Conservation (phyloP, 2,888 invertebrate genomes). For the Platynereis dumerilii region DNA sequence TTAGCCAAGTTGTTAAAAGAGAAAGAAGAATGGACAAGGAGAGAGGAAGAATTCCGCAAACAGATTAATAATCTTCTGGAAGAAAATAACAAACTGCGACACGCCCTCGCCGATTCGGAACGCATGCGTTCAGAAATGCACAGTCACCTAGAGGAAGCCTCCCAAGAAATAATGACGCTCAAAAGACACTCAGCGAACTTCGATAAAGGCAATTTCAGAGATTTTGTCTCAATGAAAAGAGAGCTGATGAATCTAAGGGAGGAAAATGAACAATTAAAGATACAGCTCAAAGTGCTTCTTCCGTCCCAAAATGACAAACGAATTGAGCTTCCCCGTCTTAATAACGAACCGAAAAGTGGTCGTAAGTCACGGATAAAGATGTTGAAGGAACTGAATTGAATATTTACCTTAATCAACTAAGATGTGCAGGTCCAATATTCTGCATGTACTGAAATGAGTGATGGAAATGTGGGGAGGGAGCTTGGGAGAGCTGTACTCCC, state of each 20-base stretch:
- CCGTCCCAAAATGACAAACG: too few relatives aligned
- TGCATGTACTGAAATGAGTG: too few relatives aligned
- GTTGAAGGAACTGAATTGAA: too few relatives aligned
- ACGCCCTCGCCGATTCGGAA: conserved; percentile 41
- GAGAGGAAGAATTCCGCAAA: conserved; percentile 35
- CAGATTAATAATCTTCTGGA: conserved; percentile 10
- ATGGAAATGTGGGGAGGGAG: too few relatives aligned
- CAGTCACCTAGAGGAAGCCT: conserved; percentile 44
- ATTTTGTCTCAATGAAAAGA: conserved; percentile 54
- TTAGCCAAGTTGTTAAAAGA: conserved; percentile 41
- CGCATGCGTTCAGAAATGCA: conserved; percentile 43
- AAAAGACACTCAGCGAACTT: conserved; percentile 35
- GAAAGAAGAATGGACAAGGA: conserved; percentile 25
- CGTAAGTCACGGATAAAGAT: too few relatives aligned
- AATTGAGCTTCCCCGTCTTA: too few relatives aligned
- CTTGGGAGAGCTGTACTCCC: too few relatives aligned
- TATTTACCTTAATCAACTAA: too few relatives aligned
- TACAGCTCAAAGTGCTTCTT: conserved; percentile 21
- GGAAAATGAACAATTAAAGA: conserved; percentile 49
- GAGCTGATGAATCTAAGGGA: conserved; percentile 46
- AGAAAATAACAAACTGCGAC: conserved; percentile 41
- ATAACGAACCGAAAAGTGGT: too few relatives aligned
- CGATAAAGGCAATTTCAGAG: conserved; percentile 49
- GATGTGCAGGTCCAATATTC: too few relatives aligned
- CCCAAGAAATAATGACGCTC: conserved; percentile 42